Percentiles rank a stretch among this genome's conserved stretches.
Conservation (phyloP, 2,797 vertebrate genomes). For the Alectoris magna region DNA sequence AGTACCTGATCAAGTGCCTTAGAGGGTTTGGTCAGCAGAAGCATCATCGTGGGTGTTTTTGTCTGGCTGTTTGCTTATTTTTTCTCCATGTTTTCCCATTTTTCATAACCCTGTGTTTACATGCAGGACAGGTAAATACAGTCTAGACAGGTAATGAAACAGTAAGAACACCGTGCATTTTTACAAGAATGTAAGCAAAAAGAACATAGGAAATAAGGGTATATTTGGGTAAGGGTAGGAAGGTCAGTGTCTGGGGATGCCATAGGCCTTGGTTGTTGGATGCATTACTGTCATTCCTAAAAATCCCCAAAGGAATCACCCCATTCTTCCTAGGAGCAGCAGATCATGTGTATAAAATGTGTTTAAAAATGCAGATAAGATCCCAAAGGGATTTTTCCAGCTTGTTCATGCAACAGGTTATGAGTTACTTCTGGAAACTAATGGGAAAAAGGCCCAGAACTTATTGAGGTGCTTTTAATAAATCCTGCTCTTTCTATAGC, state of each 20-base stretch:
- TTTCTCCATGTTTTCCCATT: background rate
- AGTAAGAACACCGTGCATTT: background rate
- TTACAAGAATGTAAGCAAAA: background rate
- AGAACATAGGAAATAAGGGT: background rate
- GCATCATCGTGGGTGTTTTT: background rate
- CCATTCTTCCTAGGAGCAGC: background rate
- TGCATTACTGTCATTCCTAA: background rate
- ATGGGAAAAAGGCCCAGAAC: slow-evolving; percentile 39
- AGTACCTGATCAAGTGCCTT: background rate
- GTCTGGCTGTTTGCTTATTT: background rate
- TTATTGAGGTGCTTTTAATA: slow-evolving; percentile 40
- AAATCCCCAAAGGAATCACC: background rate
- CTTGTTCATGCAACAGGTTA: slow-evolving; percentile 5
- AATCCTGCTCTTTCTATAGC: slow-evolving; percentile 18
- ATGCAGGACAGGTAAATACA: background rate
- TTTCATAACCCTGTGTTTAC: background rate
- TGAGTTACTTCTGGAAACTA: slow-evolving; percentile 24
- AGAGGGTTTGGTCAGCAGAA: background rate
- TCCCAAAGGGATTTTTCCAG: slow-evolving; percentile 46
- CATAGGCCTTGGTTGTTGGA: fast-evolving
- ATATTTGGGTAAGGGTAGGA: background rate
- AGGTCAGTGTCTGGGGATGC: fast-evolving
- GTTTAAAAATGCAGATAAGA: background rate
- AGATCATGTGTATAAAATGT: background rate
- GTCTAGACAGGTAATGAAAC: slow-evolving; percentile 18